phyloP scores from a whole-genome alignment of 1,140 invertebrate species.

The Leguminivora glycinivorella region DNA sequence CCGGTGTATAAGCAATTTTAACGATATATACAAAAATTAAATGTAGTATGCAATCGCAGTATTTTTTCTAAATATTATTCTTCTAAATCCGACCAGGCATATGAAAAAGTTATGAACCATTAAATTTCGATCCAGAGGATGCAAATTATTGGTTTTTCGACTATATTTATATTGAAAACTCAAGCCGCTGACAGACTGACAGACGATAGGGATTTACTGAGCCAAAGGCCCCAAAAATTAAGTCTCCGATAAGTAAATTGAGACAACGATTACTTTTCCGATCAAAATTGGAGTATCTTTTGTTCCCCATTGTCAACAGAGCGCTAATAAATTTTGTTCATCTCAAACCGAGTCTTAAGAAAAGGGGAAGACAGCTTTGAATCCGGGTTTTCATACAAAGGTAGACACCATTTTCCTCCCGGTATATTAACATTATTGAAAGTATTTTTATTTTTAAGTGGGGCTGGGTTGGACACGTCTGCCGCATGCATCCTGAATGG shows the following conservation, averaged over 20 bases:
- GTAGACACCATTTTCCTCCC: no score
- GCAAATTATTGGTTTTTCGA: neutral
- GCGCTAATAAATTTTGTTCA: constrained; percentile 59
- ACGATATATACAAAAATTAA: no score
- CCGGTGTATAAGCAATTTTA: neutral
- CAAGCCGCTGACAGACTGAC: neutral
- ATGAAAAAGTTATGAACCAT: no score
- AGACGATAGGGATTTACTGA: constrained; percentile 12
- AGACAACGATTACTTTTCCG: constrained; percentile 50
- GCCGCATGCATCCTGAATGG: no score
- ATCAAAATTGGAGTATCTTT: constrained; percentile 47
- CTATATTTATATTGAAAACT: neutral
- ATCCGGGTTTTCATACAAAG: no score
- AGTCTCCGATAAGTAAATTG: constrained; percentile 55
- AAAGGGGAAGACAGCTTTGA: no score
- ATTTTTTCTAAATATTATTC: no score
- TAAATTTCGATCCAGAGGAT: neutral
- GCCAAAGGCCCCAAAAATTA: constrained; percentile 7
- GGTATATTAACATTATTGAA: no score
- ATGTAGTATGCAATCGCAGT: no score
- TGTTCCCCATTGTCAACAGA: constrained; percentile 53
- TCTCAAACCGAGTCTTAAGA: constrained; percentile 43
- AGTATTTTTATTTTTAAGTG: no score
- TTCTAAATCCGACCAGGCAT: no score
- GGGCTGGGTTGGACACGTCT: no score